Evolutionary conservation across 1,140 invertebrate species (phyloP), one percentile per base, ranked within the genome.

Genomic region (Neuroterus valhalla): DNA sequence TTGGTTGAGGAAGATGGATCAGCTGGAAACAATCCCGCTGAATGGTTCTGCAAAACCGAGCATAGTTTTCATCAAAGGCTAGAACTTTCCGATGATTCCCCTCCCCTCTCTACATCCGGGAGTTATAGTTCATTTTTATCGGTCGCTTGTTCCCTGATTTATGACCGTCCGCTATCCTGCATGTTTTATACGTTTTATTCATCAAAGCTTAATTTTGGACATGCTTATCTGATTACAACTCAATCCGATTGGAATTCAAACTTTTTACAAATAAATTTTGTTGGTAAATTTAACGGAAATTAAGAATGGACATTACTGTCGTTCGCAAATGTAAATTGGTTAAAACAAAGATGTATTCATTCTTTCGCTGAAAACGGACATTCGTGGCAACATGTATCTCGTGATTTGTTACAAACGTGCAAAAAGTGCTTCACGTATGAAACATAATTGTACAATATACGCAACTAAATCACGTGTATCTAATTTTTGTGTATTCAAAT

Each of bases 341-440:
- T 38, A 38, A 38, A 8, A 8, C 10, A 38, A 38, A 38, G 1
- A 38, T 38, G 6, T 38, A 38, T 8, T 38, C 6, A 38, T 5
- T 8, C 6, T 5, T 8, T 1, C 8, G 8, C 31, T 38, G 10
- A 38, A 38, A 38, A 8, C 1, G 31, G 5, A 62, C 26, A 62
- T 8, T 62, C 31, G 55, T 31, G 55, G 8, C 14, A 62, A 62
- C 55, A 62, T 31, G 23, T 31, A 62, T 62, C 14, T 55, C 23
- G 52, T 62, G 55, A 62, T n/a, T 62, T 3, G 23, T 31, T 38
- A 62, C 14, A 62, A 62, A 62, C 55, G 55, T 62, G 55, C 55
- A 23, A 62, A 62, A 62, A 62, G 55, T 62, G 55, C 55, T 62
- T 26, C 12, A 38, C 31, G 23, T 62, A 23, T 38, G n/a, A 12